These are phyloP conservation scores for Mugil cephalus DNA, from an alignment of 2,113 vertebrate genomes.

Conservation along the genomic window DNA sequence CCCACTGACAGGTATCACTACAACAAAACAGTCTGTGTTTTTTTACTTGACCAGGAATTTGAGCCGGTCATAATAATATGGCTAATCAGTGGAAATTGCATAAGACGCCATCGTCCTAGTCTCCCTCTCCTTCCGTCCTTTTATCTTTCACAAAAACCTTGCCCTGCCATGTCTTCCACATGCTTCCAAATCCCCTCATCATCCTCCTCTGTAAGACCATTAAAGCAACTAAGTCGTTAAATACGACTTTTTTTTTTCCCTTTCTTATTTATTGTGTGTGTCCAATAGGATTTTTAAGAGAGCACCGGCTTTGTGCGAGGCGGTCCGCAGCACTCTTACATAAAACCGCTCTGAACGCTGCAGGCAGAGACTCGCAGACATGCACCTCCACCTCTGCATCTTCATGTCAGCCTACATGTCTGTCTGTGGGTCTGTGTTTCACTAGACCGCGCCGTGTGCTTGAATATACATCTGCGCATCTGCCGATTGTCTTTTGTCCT, in stretches of 20 bases:
- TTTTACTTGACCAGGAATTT: too few relatives aligned
- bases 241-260: slow-evolving; percentile 11
- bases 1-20: too few relatives aligned
- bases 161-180: not conserved
- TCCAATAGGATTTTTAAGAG: slow-evolving; percentile 45
- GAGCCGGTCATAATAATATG: too few relatives aligned
- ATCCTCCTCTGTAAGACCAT: slow-evolving; percentile 33
- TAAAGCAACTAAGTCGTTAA: slow-evolving; percentile 38
- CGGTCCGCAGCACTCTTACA: slow-evolving; percentile 52
- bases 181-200: slow-evolving; percentile 25
- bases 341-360: slow-evolving; percentile 69
- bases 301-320: slow-evolving; percentile 32
- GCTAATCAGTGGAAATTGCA: too few relatives aligned
- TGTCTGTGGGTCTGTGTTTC: slow-evolving; percentile 24
- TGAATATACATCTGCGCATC: not conserved
- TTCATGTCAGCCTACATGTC: slow-evolving; percentile 33
- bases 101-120: not conserved
- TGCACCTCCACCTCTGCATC: slow-evolving; percentile 58
- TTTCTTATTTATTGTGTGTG: slow-evolving; percentile 9
- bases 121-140: not conserved
- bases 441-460: not conserved
- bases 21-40: too few relatives aligned
- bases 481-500: not conserved
- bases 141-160: slow-evolving; percentile 10
- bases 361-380: slow-evolving; percentile 52